Base-by-base conservation (phyloP, 2,113 vertebrate species). In the Grammomys dolichurus region DNA sequence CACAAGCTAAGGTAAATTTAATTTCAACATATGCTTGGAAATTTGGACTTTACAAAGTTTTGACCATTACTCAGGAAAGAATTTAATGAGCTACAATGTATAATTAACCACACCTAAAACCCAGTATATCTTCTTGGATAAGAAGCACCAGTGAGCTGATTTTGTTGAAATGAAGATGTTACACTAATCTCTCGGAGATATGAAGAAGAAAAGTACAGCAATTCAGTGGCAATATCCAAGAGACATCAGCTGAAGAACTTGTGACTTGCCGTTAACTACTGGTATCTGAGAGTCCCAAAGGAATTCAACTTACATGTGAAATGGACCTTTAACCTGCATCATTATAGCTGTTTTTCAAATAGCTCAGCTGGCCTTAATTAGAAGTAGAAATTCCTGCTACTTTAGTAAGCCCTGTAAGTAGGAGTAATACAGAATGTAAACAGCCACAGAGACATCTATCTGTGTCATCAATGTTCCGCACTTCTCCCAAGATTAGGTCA, bases 361-460 rank as follows among this genome's bases (percentile, higher is more conserved):
- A 87, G n/a, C 89, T 94, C 43, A 54, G n/a, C 48, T 95, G 90
- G 33, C 22, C 28, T 82, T 88, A 95, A 88, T 91, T 91, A 75
- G 43, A 88, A 81, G 48, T 91, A n/a, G 31, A n/a, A 76, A 96
- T 80, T 36, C 10, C 84, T 93, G 63, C 20, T 95, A 96, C 63
- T 92, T 95, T 73, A 88, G 60, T 54, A 54, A 36, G 20, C 56
- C 10, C 54, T 89, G 56, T 91, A 87, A 93, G 85, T 6, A 95
- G 76, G n/a, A 93, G 72, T 22, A 86, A n/a, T 65, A 73, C 36
- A 92, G 95, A 95, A 95, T 51, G 65, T 67, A 93, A 93, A 94
- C 46, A 96, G 75, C 24, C 93, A 88, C 31, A 91, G 54, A 88
- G 54, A 85, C 46, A 58, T n/a, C 56, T 7, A 72, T 85, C 75